A percentile compares a stretch with the other conserved stretches of the same genome.
Evolutionary conservation across 2,888 invertebrate species (phyloP).

Genomic region (Drosophila algonquin): DNA sequence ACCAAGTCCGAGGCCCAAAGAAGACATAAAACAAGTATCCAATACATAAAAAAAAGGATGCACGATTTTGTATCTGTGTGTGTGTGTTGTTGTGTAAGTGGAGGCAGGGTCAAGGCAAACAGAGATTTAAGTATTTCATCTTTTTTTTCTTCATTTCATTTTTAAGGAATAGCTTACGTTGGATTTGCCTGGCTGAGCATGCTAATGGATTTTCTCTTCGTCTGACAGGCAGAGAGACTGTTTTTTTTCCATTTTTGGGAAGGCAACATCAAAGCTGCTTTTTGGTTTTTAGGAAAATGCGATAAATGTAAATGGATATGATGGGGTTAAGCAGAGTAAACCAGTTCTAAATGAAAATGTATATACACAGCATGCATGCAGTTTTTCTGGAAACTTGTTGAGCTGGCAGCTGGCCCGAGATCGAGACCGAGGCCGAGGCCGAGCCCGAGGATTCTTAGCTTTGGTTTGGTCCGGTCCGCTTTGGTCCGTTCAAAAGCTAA

Average conservation of each 20-base stretch:
- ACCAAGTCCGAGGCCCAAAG: constrained; percentile 35
- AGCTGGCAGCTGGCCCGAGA: constrained; percentile 37
- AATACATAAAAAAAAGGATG: constrained; percentile 58
- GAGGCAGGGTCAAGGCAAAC: constrained; percentile 74
- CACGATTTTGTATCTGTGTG: constrained; percentile 48
- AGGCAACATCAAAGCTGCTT: constrained; percentile 52
- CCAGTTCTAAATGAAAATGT: constrained; percentile 68
- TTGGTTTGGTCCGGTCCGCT: constrained; percentile 51
- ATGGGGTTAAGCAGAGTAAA: constrained; percentile 60
- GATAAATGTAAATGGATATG: constrained; percentile 69
- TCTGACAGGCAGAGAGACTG: background rate
- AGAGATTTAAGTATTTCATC: constrained; percentile 54
- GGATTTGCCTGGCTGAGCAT: constrained; percentile 67
- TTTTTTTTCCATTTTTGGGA: constrained; percentile 10
- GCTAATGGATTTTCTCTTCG: constrained; percentile 63
- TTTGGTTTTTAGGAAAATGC: constrained; percentile 48
- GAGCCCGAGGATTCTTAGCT: constrained; percentile 49
- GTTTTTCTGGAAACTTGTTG: constrained; percentile 27
- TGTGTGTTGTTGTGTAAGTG: constrained; percentile 30
- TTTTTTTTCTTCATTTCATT: constrained; percentile 1
- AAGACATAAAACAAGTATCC: constrained; percentile 76
- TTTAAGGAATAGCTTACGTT: constrained; percentile 55
- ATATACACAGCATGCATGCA: constrained; percentile 52
- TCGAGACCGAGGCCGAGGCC: background rate
- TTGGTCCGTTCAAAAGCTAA: constrained; percentile 56